These are phyloP conservation scores for Cydia pomonella DNA, from an alignment of 1,140 invertebrate genomes.

Conservation along the genomic window DNA sequence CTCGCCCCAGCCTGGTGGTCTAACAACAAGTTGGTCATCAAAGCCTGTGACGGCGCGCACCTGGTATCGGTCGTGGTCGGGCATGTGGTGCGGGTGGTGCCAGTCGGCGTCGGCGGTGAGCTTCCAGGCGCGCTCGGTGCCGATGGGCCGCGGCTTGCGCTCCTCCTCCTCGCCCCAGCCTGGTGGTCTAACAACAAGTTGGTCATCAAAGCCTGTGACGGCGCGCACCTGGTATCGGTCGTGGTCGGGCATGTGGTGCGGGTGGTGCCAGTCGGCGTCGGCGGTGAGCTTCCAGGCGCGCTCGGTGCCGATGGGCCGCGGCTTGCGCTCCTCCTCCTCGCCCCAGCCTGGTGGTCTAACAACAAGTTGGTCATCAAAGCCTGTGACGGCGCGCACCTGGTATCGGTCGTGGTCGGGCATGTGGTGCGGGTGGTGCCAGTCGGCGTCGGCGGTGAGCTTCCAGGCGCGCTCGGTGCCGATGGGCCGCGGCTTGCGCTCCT, in stretches of 20 bases:
- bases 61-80: no score
- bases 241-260: constrained; percentile 78
- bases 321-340: constrained; percentile 85
- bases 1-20: no score
- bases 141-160: no score
- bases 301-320: constrained; percentile 89
- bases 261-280: constrained; percentile 63
- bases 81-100: no score
- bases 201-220: no score
- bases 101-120: no score
- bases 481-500: constrained; percentile 88
- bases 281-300: constrained; percentile 84
- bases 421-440: constrained; percentile 63
- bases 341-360: constrained; percentile 52
- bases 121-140: no score
- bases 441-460: constrained; percentile 80
- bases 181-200: no score
- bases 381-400: constrained; percentile 60
- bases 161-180: no score
- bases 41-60: no score
- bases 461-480: constrained; percentile 89
- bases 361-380: no score
- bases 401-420: constrained; percentile 83
- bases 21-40: no score
- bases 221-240: constrained; percentile 81